phyloP scores from a whole-genome alignment of 2,888 invertebrate genomes.

The Himalopsyche anomala region DNA sequence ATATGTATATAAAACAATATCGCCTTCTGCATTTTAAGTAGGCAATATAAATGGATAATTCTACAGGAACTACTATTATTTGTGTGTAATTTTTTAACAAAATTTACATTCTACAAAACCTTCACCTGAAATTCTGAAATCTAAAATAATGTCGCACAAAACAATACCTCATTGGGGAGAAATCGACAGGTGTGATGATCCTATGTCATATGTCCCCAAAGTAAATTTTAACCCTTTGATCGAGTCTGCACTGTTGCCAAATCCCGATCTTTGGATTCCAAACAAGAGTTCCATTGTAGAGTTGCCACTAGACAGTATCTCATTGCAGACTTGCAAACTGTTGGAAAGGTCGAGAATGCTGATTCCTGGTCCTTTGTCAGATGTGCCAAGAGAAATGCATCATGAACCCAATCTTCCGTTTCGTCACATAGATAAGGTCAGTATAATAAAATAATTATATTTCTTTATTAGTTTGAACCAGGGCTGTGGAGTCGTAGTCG shows the following conservation, averaged over 20 bases:
- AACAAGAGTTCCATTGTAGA: constrained; percentile 73
- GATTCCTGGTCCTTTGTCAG: neutral
- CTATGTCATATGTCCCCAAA: constrained; percentile 72
- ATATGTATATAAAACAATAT: neutral
- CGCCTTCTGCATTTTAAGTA: too few relatives aligned
- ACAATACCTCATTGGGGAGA: constrained; percentile 73
- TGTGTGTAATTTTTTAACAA: too few relatives aligned
- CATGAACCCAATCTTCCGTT: constrained; percentile 56
- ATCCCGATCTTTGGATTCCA: constrained; percentile 71
- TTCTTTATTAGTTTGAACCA: neutral
- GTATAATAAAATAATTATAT: neutral
- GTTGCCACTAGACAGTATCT: constrained; percentile 73
- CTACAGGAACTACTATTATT: too few relatives aligned
- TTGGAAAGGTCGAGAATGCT: constrained; percentile 69
- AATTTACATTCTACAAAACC: too few relatives aligned
- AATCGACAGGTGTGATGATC: constrained; percentile 71
- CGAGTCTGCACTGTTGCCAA: constrained; percentile 76
- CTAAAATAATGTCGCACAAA: neutral
- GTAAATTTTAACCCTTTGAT: constrained; percentile 76
- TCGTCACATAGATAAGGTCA: constrained; percentile 57
- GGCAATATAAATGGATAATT: too few relatives aligned
- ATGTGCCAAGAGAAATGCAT: constrained; percentile 68
- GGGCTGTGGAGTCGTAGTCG: too few relatives aligned
- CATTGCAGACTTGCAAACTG: constrained; percentile 74
- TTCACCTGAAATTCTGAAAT: too few relatives aligned